Percentiles rank a stretch among this genome's conserved stretches.
phyloP scores from a whole-genome alignment of 2,113 vertebrate species.

The Gobius niger region DNA sequence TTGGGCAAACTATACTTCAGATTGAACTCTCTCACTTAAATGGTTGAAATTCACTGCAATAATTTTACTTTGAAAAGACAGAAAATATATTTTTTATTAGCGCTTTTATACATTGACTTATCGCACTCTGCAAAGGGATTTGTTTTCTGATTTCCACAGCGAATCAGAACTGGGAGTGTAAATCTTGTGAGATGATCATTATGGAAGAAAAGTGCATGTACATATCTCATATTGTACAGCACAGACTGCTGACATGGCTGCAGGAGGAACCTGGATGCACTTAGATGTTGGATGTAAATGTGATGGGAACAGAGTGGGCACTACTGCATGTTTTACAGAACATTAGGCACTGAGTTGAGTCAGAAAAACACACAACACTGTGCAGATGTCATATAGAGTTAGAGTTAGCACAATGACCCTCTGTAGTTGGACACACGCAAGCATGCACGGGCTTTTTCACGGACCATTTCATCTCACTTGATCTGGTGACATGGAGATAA shows the following conservation, averaged over 20 bases:
- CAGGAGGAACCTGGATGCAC: constrained; percentile 27
- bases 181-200: no score
- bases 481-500: constrained; percentile 64
- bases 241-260: constrained; percentile 47
- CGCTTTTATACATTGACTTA: no score
- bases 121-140: no score
- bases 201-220: no score
- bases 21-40: no score
- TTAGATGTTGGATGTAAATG: constrained; percentile 41
- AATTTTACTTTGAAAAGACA: no score
- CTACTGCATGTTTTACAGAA: constrained; percentile 45
- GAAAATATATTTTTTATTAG: no score
- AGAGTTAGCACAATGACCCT: constrained; percentile 15
- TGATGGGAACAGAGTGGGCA: constrained; percentile 31
- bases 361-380: constrained; percentile 31
- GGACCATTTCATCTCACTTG: constrained; percentile 69
- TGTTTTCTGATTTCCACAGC: no score
- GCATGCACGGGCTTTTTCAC: constrained; percentile 53
- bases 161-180: no score
- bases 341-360: constrained; percentile 54
- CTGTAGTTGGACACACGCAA: constrained; percentile 22
- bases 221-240: background rate
- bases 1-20: no score
- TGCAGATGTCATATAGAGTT: constrained; percentile 48
- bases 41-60: no score